Base-by-base conservation (phyloP, 2,888 invertebrate species). In the Bombyx huttoni region DNA sequence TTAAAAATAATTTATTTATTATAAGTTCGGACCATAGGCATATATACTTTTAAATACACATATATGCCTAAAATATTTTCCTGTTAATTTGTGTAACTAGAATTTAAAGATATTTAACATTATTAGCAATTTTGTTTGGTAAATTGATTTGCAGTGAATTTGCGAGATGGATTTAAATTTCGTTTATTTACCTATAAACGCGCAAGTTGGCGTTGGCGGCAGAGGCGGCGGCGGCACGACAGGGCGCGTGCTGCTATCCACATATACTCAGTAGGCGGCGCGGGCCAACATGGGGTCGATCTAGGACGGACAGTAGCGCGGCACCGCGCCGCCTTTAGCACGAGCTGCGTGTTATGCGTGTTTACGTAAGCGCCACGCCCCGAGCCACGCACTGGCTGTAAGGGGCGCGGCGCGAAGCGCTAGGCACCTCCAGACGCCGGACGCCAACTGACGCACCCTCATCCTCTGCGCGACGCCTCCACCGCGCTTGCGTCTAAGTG, bases 331-430 rank as follows among this genome's bases (percentile, higher is more conserved):
- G 78, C 81, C 78, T 68, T 74, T 67, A 69, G 68, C 73, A 67
- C 70, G 70, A 70, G 65, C 68, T 67, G 64, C 65, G 67, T 59
- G 70, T 69, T 78, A 78, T 83, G 83, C 86, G 82, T 88, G 87
- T 88, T 87, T 86, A 87, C 84, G 86, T 88, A 87, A 87, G 86
- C 88, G 88, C 87, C 88, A 88, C 88, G 87, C 88, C 88, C 88
- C 87, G 86, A 82, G 87, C 86, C 87, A 83, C 85, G 81, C 82
- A 82, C 67, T 72, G 75, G 80, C 85, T 78, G 78, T 81, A 71
- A 79, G 86, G 85, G 82, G 87, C 86, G 87, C 85, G 86, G 84
- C 85, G 84, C 85, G 72, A 69, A 79, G 85, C 78, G 81, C 82
- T 73, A 71, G 70, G 81, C 85, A 83, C 80, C 82, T 78, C 79